Base-by-base conservation (phyloP, 2,113 vertebrate species). In the Thermophis baileyi region DNA sequence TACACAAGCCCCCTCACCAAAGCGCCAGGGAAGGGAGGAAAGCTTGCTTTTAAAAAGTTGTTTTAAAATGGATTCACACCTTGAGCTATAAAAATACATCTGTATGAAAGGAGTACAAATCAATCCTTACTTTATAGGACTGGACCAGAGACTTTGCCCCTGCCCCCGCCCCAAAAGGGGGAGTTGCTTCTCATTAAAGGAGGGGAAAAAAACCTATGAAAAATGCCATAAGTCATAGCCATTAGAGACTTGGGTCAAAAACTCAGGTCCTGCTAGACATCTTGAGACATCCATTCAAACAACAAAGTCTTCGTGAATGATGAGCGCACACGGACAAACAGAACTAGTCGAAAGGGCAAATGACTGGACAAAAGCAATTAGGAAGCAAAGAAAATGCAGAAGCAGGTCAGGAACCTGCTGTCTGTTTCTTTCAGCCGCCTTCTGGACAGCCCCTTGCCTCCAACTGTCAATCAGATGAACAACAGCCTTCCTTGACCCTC, bases 21-120 rank as follows among this genome's bases (percentile, higher is more conserved):
- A 63, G 57, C 87, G 47, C 1, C 22, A 3, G 30, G 40, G 25
- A 3, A 53, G 55, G 16, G 27, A 30, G 30, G 12, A 51, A 49
- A 35, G 22, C 20, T 6, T 60, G 55, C 53, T 63, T 90, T 81
- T 51, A 93, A 93, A 90, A 51, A 87, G 89, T 51, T 40, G 74
- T 85, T 14, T 92, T 89, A 57, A 85, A 89, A 92, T 57, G 51
- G 74, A 49, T 46, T 25, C 7, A 51, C 20, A 54, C 90, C 1
- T 46, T n/a, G 27, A 44, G 47, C 90, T 94, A 94, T 94, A 95
- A 95, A 96, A 97, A 96, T 90, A 94, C 89, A 94, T 89, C 87
- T 93, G 49, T 92, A 46, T 93, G 90, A 60, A 93, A 93, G 94
- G 60, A 92, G 89, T 93, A 88, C 55, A 54, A 51, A 89, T 86